phyloP scores from a whole-genome alignment of 2,797 vertebrate genomes.

The Cichlasoma orientale region DNA sequence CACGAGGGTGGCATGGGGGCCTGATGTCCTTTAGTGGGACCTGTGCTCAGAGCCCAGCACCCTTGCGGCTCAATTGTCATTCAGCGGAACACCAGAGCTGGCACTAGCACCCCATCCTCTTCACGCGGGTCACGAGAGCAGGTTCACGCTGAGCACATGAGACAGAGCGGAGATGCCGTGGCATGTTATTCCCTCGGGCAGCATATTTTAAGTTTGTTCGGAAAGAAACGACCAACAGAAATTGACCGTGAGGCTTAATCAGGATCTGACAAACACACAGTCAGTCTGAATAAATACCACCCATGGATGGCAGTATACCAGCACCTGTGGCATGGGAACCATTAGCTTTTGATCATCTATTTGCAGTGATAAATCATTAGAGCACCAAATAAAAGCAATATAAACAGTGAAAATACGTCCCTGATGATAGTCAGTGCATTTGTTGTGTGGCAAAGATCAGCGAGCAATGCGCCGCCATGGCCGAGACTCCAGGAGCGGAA shows the following conservation, averaged over 20 bases:
- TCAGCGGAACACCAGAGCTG: not conserved
- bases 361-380: accelerated
- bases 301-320: accelerated
- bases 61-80: not conserved
- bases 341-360: not conserved
- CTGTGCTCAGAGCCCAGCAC: not conserved
- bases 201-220: not conserved
- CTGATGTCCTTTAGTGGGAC: accelerated
- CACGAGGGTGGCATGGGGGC: not conserved
- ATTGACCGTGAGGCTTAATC: not conserved
- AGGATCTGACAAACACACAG: not conserved
- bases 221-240: not conserved
- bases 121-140: not conserved
- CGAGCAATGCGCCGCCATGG: not conserved
- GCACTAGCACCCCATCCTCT: no score
- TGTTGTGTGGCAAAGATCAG: not conserved
- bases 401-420: not conserved
- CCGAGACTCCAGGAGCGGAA: accelerated
- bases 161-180: accelerated
- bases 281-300: not conserved
- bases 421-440: not conserved
- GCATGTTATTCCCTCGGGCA: not conserved
- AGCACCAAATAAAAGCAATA: accelerated
- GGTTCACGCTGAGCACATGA: not conserved
- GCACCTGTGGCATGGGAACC: not conserved